Evolutionary conservation across 2,888 invertebrate genomes (phyloP).

Genomic region (Phaedon cochleariae): DNA sequence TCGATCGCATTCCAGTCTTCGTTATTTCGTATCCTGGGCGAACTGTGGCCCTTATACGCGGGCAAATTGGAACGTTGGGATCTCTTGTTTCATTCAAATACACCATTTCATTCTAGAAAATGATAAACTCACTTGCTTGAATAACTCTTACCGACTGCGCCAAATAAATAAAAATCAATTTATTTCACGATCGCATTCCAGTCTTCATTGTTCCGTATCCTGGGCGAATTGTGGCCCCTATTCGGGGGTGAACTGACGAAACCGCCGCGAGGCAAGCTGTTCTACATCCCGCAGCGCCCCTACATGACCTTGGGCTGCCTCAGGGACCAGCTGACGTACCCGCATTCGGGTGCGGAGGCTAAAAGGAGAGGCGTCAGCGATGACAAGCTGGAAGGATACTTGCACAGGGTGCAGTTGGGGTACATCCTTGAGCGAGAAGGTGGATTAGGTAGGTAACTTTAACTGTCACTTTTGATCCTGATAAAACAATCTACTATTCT

Average conservation of each 20-base stretch:
- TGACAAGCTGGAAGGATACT: conserved; percentile 75
- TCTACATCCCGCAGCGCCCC: conserved; percentile 96
- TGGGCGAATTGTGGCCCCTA: conserved; percentile 97
- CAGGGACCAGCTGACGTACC: conserved; percentile 91
- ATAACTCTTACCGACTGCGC: no score
- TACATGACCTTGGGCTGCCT: conserved; percentile 98
- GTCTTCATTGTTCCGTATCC: conserved; percentile 93
- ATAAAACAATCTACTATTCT: not conserved
- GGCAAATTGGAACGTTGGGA: no score
- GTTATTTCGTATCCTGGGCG: no score
- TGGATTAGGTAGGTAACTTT: conserved; percentile 69
- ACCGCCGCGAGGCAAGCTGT: conserved; percentile 93
- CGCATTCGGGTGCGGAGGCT: conserved; percentile 91
- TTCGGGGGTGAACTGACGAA: conserved; percentile 92
- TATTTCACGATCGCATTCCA: not conserved
- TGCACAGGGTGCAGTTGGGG: conserved; percentile 84
- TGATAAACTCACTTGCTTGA: no score
- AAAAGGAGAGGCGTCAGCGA: conserved; percentile 79
- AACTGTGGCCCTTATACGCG: no score
- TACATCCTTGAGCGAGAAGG: conserved; percentile 87
- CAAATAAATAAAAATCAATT: no score
- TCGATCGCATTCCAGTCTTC: no score
- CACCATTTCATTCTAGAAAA: no score
- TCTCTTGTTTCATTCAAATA: no score
- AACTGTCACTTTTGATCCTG: no score